phyloP scores from a whole-genome alignment of 1,140 invertebrate genomes.

The Mesaphorura yosii region DNA sequence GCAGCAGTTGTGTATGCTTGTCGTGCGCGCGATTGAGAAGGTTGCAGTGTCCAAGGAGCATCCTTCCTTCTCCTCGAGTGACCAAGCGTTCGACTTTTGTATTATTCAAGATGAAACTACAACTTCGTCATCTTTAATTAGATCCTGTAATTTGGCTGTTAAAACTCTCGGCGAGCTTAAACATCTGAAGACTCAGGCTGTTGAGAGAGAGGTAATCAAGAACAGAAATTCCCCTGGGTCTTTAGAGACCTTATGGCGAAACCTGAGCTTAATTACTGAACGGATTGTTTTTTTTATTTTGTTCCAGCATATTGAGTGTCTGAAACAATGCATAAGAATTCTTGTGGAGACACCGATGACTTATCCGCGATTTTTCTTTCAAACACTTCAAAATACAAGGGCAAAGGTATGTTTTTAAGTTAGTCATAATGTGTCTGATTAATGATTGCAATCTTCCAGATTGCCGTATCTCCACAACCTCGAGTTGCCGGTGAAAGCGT shows the following conservation, averaged over 20 bases:
- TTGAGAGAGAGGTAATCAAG: constrained; percentile 5
- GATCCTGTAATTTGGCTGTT: constrained; percentile 28
- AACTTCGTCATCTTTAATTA: constrained; percentile 31
- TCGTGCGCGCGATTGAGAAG: constrained; percentile 62
- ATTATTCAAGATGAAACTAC: constrained; percentile 20
- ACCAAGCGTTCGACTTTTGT: constrained; percentile 40
- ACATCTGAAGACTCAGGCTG: constrained; percentile 14
- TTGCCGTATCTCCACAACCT: constrained; percentile 73
- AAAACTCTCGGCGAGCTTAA: constrained; percentile 15
- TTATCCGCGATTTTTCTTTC: constrained; percentile 77
- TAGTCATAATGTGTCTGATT: not conserved
- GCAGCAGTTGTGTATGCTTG: constrained; percentile 61
- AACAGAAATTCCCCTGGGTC: constrained; percentile 4
- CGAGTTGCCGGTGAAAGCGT: constrained; percentile 61
- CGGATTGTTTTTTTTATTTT: too few species aligned
- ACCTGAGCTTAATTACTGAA: not conserved
- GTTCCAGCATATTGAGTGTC: constrained; percentile 56
- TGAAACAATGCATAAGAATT: constrained; percentile 54
- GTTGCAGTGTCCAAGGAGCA: constrained; percentile 42
- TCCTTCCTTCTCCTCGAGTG: constrained; percentile 35
- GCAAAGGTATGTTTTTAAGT: constrained; percentile 36
- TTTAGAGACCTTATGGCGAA: not conserved
- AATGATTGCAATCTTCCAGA: constrained; percentile 36
- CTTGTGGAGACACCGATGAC: constrained; percentile 53
- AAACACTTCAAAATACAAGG: constrained; percentile 68